A percentile compares a stretch with the other conserved stretches of the same genome.
Evolutionary conservation across 2,888 invertebrate genomes (phyloP).

Genomic region (Leistus spinibarbis): DNA sequence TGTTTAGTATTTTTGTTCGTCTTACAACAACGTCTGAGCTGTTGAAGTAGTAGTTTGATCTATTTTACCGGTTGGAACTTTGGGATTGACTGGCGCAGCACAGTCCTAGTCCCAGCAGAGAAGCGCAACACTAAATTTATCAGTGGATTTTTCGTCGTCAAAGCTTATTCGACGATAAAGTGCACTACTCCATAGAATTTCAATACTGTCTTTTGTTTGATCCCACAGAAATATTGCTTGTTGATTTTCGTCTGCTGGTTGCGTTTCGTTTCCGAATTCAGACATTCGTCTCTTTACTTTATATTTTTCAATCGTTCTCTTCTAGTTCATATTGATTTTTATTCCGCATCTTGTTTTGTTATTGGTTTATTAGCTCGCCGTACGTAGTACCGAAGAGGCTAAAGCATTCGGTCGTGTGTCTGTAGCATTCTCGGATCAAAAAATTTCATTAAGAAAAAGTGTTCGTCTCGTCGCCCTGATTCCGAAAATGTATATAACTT

Average conservation of each 20-base stretch:
- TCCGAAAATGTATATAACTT: too few species aligned
- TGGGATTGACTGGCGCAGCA: not conserved
- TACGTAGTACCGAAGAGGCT: too few species aligned
- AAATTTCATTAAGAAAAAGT: too few species aligned
- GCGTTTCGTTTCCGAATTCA: slow-evolving; percentile 29
- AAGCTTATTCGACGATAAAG: slow-evolving; percentile 19
- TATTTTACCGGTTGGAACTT: not conserved
- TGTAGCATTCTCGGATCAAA: too few species aligned
- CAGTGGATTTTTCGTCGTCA: not conserved
- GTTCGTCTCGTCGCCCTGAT: too few species aligned
- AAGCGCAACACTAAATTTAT: slow-evolving; percentile 2
- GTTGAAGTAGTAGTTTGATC: not conserved
- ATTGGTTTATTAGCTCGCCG: too few species aligned
- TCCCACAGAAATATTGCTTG: slow-evolving; percentile 30
- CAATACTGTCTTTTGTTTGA: slow-evolving; percentile 36
- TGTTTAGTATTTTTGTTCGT: too few species aligned
- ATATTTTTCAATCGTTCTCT: slow-evolving; percentile 33
- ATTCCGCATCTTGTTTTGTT: not conserved
- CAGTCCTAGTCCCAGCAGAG: not conserved
- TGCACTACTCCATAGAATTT: slow-evolving; percentile 28
- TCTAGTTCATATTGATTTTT: slow-evolving; percentile 30
- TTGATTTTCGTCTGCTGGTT: slow-evolving; percentile 30
- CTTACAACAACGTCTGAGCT: too few species aligned
- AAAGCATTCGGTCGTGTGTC: too few species aligned
- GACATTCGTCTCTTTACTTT: slow-evolving; percentile 30